Evolutionary conservation across 2,888 invertebrate genomes (phyloP).

Genomic region (Ochropleura plecta): DNA sequence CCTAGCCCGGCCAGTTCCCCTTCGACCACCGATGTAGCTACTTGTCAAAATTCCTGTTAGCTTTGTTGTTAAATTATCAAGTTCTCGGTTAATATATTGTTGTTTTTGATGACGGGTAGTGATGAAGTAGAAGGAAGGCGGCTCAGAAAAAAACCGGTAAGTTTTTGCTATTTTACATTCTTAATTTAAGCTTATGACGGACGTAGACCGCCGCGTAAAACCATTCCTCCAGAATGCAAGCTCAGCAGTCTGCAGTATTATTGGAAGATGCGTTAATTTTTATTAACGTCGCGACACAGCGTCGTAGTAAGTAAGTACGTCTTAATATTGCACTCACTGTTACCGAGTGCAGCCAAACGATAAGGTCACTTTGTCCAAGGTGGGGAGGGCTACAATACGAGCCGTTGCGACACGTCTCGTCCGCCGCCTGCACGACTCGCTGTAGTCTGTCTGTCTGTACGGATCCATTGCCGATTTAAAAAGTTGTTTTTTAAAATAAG

Average conservation of each 20-base stretch:
- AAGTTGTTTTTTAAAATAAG: slow-evolving; percentile 78
- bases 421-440: slow-evolving; percentile 47
- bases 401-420: slow-evolving; percentile 75
- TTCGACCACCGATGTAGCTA: slow-evolving; percentile 39
- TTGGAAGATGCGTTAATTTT: slow-evolving; percentile 47
- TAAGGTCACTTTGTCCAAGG: slow-evolving; percentile 85
- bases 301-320: slow-evolving; percentile 62
- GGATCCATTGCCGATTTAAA: slow-evolving; percentile 71
- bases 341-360: slow-evolving; percentile 85
- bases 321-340: slow-evolving; percentile 79
- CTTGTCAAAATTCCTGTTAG: slow-evolving; percentile 30
- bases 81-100: slow-evolving; percentile 6
- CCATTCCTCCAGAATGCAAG: slow-evolving; percentile 26
- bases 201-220: not conserved
- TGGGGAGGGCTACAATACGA: slow-evolving; percentile 79
- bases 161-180: not conserved
- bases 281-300: slow-evolving; percentile 53
- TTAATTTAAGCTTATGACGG: not conserved
- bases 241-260: slow-evolving; percentile 42
- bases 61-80: slow-evolving; percentile 18
- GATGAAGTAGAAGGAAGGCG: slow-evolving; percentile 2
- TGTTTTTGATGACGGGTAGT: slow-evolving; percentile 25
- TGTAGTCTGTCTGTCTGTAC: slow-evolving; percentile 66
- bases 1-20: slow-evolving; percentile 51
- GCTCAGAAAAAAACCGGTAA: slow-evolving; percentile 32